Evolutionary conservation across 2,797 vertebrate genomes (phyloP), one percentile per base, ranked within the genome.

Genomic region (Naso thynnoides): DNA sequence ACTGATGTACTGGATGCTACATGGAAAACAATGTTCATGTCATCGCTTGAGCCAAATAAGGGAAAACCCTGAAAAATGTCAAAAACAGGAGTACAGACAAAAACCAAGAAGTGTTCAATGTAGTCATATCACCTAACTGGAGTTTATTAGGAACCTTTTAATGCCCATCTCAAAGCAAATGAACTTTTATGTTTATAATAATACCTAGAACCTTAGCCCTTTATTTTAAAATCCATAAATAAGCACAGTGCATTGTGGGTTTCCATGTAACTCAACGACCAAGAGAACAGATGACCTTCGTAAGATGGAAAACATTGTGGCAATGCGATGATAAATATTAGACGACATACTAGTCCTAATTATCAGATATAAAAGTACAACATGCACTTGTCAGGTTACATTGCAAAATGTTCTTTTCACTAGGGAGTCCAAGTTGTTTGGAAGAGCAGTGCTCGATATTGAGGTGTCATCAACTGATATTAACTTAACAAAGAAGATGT

Each of bases 361-460:
- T 26, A 14, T 7, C 8, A 29, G 16, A 60, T 19, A 4, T 14
- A n/a, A 60, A 18, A 49, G 31, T n/a, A 69, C 48, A 52, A 6
- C 11, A 13, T 72, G 50, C 69, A 29, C 41, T 64, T 55, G 23
- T 49, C 44, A 52, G 18, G 42, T 50, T 54, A 45, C 16, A 64
- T 63, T 57, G 68, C 61, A 85, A 27, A 53, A 61, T 64, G 53
- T 70, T 76, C 54, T 45, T 3, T 2, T 10, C 4, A 41, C 1
- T 6, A 58, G 19, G 65, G n/a, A 53, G n/a, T 24, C 21, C 7
- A 3, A 19, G 10, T 70, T 18, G 18, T 41, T 42, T 33, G 19
- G 27, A 9, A 52, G 14, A 47, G 19, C 3, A 2, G 3, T 53
- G 8, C 27, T 47, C 39, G 52, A 18, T 19, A 41, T 47, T 36